Percentiles rank a stretch among this genome's conserved stretches.
These are phyloP conservation scores for Spodoptera litura DNA, from an alignment of 1,140 invertebrate species.

Conservation along the genomic window DNA sequence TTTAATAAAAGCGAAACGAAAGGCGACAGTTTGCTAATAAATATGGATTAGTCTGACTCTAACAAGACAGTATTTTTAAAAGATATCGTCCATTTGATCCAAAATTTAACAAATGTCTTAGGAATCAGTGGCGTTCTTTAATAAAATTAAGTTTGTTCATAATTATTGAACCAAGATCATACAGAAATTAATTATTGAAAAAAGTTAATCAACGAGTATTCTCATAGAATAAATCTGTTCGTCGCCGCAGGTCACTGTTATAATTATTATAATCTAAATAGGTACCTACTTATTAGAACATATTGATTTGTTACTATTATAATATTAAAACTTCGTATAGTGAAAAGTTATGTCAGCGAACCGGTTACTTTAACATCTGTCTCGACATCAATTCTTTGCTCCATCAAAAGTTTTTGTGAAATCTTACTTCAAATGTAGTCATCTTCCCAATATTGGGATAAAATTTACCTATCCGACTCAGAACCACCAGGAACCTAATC, in stretches of 20 bases:
- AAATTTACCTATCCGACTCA: too few relatives aligned
- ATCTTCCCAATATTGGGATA: too few relatives aligned
- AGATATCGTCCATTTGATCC: too few relatives aligned
- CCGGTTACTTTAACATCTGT: conserved; percentile 1
- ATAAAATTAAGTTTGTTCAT: too few relatives aligned
- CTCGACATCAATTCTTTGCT: conserved; percentile 3
- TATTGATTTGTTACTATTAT: conserved; percentile 23
- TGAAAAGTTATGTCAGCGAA: neutral
- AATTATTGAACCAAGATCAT: neutral
- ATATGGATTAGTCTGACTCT: conserved; percentile 5
- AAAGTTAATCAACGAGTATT: neutral
- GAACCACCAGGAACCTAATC: neutral
- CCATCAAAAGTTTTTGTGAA: neutral
- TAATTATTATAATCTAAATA: conserved; percentile 5
- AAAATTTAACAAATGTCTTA: too few relatives aligned
- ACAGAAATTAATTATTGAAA: neutral
- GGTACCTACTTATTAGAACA: conserved; percentile 1
- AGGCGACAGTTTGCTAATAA: conserved; percentile 11
- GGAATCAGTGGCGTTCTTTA: too few relatives aligned
- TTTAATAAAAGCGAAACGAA: neutral
- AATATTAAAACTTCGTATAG: conserved; percentile 1
- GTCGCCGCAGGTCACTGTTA: neutral
- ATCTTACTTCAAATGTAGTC: neutral
- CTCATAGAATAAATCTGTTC: neutral
- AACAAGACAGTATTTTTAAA: neutral